phyloP scores from a whole-genome alignment of 2,113 vertebrate species.

The Forbesichthys agassizii region DNA sequence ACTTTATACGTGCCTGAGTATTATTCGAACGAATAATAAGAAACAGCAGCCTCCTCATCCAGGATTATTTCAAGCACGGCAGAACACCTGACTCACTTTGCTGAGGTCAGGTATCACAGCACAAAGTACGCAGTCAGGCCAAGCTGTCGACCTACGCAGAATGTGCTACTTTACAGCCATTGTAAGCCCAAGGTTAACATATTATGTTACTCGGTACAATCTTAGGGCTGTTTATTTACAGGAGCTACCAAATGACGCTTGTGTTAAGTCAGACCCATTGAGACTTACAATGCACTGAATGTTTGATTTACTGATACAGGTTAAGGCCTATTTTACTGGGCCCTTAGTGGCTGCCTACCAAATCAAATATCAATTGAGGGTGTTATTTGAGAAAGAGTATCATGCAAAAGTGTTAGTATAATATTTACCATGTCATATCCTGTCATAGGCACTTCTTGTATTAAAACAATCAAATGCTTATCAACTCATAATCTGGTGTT shows the following conservation, averaged over 20 bases:
- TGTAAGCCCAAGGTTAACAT: background rate
- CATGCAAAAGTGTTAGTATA: background rate
- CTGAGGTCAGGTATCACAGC: constrained; percentile 32
- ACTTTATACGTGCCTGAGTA: constrained; percentile 22
- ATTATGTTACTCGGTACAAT: constrained; percentile 24
- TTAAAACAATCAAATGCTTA: background rate
- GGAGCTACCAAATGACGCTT: constrained; percentile 23
- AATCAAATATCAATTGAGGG: background rate
- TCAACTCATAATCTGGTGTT: no score
- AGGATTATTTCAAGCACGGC: constrained; percentile 36
- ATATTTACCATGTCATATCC: background rate
- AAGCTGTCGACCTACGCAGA: background rate
- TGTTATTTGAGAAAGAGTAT: background rate
- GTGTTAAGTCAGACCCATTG: constrained; percentile 16
- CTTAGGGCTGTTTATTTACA: constrained; percentile 45
- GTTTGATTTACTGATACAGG: constrained; percentile 25
- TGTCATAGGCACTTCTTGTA: background rate
- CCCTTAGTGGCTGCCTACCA: background rate
- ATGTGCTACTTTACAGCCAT: background rate
- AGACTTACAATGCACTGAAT: background rate
- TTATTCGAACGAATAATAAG: constrained; percentile 34
- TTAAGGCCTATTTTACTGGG: constrained; percentile 11
- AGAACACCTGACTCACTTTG: constrained; percentile 48
- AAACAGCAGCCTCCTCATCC: constrained; percentile 37
- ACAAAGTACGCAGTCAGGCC: background rate